Conservation (phyloP, 2,113 vertebrate genomes). For the Odobenus rosmarus region DNA sequence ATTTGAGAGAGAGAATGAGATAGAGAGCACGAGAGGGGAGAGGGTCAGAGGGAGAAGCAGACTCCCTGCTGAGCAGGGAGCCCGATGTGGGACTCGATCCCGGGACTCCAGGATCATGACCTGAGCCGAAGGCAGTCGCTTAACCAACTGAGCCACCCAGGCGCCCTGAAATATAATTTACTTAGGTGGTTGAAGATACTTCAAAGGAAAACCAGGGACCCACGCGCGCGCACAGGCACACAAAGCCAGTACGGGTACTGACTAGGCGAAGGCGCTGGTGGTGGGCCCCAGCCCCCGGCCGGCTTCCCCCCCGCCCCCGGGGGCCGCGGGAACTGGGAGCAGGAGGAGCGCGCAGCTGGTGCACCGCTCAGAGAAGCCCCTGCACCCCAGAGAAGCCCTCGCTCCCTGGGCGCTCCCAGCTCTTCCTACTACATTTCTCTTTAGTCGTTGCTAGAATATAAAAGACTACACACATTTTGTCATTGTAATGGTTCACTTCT, state of each 20-base stretch:
- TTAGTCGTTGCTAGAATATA: background rate
- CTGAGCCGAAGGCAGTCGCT: too few relatives aligned
- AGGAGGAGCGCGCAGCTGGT: fast-evolving
- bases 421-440: too few relatives aligned
- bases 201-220: background rate
- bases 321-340: fast-evolving
- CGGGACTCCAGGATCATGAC: too few relatives aligned
- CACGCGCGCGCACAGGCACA: too few relatives aligned
- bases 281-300: fast-evolving
- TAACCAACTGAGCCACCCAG: too few relatives aligned
- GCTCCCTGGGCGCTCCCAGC: background rate
- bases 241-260: fast-evolving
- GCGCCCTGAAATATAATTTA: too few relatives aligned
- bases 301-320: too few relatives aligned
- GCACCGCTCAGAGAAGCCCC: fast-evolving
- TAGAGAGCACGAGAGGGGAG: too few relatives aligned
- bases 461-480: background rate
- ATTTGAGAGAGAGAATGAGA: too few relatives aligned
- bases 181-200: background rate
- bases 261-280: fast-evolving
- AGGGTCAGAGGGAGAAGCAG: too few relatives aligned
- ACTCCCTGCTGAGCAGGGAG: too few relatives aligned
- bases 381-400: fast-evolving
- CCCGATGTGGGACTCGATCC: too few relatives aligned
- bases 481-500: background rate